Evolutionary conservation across 2,797 vertebrate species (phyloP).

Genomic region (Sternarchorhynchus goeldii): DNA sequence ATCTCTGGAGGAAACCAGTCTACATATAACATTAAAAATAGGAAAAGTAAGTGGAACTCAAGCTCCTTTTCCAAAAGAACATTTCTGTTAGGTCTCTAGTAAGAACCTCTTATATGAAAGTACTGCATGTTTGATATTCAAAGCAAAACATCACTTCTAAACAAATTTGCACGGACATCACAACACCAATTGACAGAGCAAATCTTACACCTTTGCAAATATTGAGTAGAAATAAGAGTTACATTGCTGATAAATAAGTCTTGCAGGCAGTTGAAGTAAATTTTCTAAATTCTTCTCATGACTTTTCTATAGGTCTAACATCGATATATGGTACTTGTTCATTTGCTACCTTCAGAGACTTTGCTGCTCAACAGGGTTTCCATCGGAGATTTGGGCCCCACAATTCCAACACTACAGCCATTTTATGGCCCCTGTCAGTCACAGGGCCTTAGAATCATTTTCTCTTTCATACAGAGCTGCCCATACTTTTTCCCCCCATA

Average conservation of each 20-base stretch:
- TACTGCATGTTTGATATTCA: background rate
- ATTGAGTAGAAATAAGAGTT: no score
- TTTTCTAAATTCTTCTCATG: no score
- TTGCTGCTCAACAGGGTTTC: background rate
- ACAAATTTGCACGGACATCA: background rate
- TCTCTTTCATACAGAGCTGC: no score
- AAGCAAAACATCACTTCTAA: background rate
- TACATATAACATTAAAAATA: background rate
- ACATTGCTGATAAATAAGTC: no score
- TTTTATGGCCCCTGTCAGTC: no score
- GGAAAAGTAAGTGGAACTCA: background rate
- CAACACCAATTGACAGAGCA: background rate
- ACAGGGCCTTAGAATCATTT: no score
- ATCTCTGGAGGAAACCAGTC: background rate
- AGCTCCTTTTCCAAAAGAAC: background rate
- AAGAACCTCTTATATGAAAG: background rate
- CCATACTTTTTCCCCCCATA: no score
- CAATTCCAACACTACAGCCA: no score
- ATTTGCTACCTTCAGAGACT: conserved; percentile 46
- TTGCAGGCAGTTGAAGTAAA: background rate
- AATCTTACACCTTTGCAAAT: no score
- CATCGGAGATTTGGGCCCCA: no score
- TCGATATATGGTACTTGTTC: conserved; percentile 18
- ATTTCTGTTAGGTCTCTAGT: background rate
- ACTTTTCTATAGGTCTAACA: background rate